Conservation (phyloP, 2,113 vertebrate genomes). For the Grus americana region DNA sequence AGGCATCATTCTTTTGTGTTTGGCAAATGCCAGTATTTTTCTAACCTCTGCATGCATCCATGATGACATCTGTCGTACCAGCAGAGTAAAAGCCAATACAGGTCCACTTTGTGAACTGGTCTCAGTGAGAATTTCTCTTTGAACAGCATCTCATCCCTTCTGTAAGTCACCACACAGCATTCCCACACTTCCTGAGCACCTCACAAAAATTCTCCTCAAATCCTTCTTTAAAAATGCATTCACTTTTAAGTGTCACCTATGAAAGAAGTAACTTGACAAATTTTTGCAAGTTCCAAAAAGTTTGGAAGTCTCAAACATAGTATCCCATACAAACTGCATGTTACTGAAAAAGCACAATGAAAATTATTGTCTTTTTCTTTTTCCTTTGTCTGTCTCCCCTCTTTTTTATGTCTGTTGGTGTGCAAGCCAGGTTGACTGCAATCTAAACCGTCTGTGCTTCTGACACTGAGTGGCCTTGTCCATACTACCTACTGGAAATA, state of each 20-base stretch:
- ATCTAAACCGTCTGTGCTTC: not conserved
- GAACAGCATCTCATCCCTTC: not conserved
- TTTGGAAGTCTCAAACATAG: not conserved
- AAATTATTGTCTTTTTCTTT: not conserved
- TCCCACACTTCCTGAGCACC: not conserved
- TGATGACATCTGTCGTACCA: not conserved
- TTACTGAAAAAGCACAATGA: not conserved
- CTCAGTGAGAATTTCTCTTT: not conserved
- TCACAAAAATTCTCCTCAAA: constrained; percentile 15
- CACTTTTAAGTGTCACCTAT: not conserved
- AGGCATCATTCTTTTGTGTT: not conserved
- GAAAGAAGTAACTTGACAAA: not conserved
- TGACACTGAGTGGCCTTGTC: not conserved
- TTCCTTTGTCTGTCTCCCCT: not conserved
- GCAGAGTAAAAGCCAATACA: not conserved
- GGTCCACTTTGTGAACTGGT: not conserved
- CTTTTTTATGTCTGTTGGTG: not conserved
- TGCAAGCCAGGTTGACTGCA: not conserved
- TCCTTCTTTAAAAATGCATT: not conserved
- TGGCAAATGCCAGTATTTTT: constrained; percentile 32
- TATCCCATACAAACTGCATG: fast-evolving
- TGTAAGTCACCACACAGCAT: not conserved
- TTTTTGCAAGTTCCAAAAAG: not conserved
- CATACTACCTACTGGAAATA: not conserved
- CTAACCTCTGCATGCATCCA: constrained; percentile 15